phyloP scores from a whole-genome alignment of 1,140 invertebrate species.

The Nasonia giraulti region DNA sequence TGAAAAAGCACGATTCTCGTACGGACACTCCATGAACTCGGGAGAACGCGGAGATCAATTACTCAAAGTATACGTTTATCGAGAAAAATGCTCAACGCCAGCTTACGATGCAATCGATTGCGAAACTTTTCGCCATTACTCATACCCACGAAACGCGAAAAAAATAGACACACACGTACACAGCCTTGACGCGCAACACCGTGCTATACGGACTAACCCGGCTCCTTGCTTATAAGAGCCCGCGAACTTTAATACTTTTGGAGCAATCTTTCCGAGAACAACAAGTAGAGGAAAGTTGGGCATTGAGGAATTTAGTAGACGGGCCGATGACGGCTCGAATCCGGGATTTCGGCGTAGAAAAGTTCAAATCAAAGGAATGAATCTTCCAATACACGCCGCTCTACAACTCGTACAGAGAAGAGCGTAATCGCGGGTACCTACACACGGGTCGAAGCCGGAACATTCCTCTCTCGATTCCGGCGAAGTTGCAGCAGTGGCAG shows the following conservation, averaged over 20 bases:
- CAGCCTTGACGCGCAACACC: neutral
- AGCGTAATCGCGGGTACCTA: neutral
- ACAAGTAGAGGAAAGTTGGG: neutral
- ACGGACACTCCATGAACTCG: neutral
- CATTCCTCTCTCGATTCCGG: neutral
- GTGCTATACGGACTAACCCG: neutral
- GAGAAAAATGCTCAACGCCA: neutral
- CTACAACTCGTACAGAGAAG: neutral
- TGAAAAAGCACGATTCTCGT: no score
- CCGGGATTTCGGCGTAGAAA: neutral
- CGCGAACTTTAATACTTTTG: neutral
- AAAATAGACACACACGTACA: neutral
- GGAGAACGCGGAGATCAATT: neutral
- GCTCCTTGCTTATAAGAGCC: neutral
- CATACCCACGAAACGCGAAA: neutral
- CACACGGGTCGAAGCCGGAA: neutral
- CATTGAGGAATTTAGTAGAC: neutral
- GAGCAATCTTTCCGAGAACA: neutral
- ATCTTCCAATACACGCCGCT: neutral
- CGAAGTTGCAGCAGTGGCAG: neutral
- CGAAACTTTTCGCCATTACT: neutral
- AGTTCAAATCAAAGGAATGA: neutral
- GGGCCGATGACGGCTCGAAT: neutral
- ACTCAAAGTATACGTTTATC: conserved; percentile 1
- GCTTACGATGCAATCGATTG: neutral